These are phyloP conservation scores for Eucidaris tribuloides DNA, from an alignment of 35 echinoderm and acorn worm species.

Conservation along the genomic window DNA sequence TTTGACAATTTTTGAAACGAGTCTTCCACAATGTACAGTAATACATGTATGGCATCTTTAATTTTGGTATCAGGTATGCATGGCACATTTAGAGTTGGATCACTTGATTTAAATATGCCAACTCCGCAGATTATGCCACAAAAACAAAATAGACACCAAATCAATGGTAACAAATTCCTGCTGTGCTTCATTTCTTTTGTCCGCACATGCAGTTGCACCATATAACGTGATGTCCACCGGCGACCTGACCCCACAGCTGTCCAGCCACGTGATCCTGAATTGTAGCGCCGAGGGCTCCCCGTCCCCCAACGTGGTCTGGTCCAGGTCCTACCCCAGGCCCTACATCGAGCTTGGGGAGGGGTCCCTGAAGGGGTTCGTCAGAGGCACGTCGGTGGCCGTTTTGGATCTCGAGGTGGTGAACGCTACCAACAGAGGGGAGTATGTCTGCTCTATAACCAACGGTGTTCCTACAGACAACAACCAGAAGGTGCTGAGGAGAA, in stretches of 20 bases:
- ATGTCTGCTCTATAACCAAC: constrained; percentile 1
- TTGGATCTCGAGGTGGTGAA: neutral
- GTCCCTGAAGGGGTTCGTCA: neutral
- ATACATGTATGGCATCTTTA: too few relatives aligned
- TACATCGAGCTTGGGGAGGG: constrained; percentile 1
- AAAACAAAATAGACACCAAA: too few relatives aligned
- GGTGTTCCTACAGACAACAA: neutral
- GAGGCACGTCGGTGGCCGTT: neutral
- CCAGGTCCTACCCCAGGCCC: neutral
- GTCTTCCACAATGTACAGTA: too few relatives aligned
- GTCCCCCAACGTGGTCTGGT: neutral
- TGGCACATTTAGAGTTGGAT: too few relatives aligned
- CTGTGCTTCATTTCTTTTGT: too few relatives aligned
- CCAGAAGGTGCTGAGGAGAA: neutral
- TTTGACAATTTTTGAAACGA: too few relatives aligned
- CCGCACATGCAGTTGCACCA: too few relatives aligned
- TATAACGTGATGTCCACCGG: too few relatives aligned
- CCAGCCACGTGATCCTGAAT: neutral
- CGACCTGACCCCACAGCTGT: neutral
- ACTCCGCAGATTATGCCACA: too few relatives aligned
- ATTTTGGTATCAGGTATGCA: too few relatives aligned
- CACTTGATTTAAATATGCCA: too few relatives aligned
- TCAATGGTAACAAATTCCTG: too few relatives aligned
- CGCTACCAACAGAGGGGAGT: neutral
- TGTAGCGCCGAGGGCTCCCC: neutral